phyloP scores from a whole-genome alignment of 2,888 invertebrate species.

The Fragum whitleyi region DNA sequence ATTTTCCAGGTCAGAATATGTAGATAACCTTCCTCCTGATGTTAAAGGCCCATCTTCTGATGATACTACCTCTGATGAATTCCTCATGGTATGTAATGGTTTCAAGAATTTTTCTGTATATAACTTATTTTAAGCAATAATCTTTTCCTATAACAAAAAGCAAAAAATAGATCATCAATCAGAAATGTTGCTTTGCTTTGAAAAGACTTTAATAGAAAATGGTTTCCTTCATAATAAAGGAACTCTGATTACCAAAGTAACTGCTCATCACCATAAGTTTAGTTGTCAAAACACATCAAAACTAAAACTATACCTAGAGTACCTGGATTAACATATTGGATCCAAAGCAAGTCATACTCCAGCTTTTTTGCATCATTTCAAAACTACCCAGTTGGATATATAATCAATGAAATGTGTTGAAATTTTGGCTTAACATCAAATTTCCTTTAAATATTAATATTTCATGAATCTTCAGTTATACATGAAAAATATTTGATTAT shows the following conservation, averaged over 20 bases:
- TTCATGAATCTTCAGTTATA: background rate
- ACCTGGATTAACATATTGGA: background rate
- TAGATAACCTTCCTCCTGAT: background rate
- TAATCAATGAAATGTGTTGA: background rate
- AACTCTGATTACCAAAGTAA: background rate
- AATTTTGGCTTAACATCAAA: background rate
- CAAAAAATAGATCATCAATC: background rate
- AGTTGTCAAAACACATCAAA: too few relatives aligned
- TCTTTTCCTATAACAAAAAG: background rate
- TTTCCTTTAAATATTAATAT: background rate
- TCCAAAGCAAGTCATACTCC: background rate
- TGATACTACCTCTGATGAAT: background rate
- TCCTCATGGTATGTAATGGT: constrained; percentile 5
- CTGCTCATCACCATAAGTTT: too few relatives aligned
- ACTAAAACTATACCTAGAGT: too few relatives aligned
- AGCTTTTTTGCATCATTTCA: constrained; percentile 1
- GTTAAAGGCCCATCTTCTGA: background rate
- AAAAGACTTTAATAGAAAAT: background rate
- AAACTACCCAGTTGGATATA: background rate
- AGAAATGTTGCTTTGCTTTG: constrained; percentile 1
- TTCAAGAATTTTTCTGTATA: background rate
- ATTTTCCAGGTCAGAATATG: constrained; percentile 1
- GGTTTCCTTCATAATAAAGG: constrained; percentile 5
- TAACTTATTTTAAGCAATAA: background rate
- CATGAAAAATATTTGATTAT: too few relatives aligned